phyloP scores from a whole-genome alignment of 2,113 vertebrate genomes.

The Opisthocomus hoazin region DNA sequence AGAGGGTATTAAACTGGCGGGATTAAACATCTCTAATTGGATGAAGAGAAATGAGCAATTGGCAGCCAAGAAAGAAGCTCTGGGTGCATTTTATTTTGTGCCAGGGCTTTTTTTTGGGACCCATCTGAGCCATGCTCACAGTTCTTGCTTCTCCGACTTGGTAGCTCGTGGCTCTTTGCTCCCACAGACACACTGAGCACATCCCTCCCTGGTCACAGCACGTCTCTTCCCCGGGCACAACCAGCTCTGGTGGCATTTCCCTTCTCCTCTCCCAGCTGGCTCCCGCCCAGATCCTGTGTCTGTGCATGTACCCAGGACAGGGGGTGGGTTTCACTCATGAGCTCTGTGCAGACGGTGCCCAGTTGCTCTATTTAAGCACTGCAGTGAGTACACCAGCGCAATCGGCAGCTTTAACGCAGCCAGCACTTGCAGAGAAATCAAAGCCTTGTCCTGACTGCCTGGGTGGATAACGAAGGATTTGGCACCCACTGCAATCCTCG shows the following conservation, averaged over 20 bases:
- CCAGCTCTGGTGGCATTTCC: background rate
- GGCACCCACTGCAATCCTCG: background rate
- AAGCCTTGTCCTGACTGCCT: background rate
- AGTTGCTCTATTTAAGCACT: background rate
- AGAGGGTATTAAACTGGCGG: background rate
- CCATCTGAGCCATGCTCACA: background rate
- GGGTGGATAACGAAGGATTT: background rate
- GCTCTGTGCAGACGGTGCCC: background rate
- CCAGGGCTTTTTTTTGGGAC: background rate
- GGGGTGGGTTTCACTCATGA: background rate
- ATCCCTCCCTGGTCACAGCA: background rate
- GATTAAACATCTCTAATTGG: background rate
- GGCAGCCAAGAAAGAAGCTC: background rate
- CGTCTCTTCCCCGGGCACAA: background rate
- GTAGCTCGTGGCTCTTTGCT: background rate
- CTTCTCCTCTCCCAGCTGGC: background rate
- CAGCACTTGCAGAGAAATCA: fast-evolving
- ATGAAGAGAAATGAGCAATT: background rate
- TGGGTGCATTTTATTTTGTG: background rate
- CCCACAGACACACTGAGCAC: background rate
- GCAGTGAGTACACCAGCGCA: fast-evolving
- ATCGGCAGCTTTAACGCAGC: background rate
- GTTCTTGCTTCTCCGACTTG: background rate
- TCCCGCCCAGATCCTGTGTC: fast-evolving
- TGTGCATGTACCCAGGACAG: fast-evolving